phyloP scores from a whole-genome alignment of 2,797 vertebrate species.

The Mormyrus proboscirostris region DNA sequence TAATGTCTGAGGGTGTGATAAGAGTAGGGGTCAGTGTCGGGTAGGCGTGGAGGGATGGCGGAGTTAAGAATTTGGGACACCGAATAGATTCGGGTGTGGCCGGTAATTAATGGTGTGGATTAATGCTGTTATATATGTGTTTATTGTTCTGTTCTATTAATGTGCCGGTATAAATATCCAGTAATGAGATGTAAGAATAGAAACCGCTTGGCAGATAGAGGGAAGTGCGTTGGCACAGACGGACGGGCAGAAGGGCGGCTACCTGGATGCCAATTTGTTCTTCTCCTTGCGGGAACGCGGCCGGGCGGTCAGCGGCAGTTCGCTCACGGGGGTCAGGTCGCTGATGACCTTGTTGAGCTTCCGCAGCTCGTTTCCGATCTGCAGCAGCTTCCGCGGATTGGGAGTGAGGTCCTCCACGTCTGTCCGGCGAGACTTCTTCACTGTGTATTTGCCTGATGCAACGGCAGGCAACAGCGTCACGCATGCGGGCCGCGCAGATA shows the following conservation, averaged over 20 bases:
- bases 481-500: background rate
- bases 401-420: slow-evolving; percentile 97
- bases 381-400: slow-evolving; percentile 92
- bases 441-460: slow-evolving; percentile 80
- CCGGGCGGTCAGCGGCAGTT: slow-evolving; percentile 87
- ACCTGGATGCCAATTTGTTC: slow-evolving; percentile 98
- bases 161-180: background rate
- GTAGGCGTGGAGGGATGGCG: background rate
- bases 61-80: background rate
- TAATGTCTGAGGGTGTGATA: background rate
- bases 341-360: slow-evolving; percentile 98
- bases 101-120: background rate
- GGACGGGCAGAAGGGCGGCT: background rate
- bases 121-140: background rate
- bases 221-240: background rate
- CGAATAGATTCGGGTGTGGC: background rate
- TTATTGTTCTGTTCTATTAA: slow-evolving; percentile 6
- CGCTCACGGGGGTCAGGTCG: slow-evolving; percentile 92
- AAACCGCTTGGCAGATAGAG: background rate
- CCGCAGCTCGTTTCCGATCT: slow-evolving; percentile 91
- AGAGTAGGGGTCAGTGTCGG: background rate
- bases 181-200: background rate
- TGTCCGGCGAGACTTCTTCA: slow-evolving; percentile 94
- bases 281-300: slow-evolving; percentile 97
- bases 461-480: background rate